A percentile compares a stretch with the other conserved stretches of the same genome.
phyloP scores from a whole-genome alignment of 2,888 invertebrate species.

The Nemoura dubitans region DNA sequence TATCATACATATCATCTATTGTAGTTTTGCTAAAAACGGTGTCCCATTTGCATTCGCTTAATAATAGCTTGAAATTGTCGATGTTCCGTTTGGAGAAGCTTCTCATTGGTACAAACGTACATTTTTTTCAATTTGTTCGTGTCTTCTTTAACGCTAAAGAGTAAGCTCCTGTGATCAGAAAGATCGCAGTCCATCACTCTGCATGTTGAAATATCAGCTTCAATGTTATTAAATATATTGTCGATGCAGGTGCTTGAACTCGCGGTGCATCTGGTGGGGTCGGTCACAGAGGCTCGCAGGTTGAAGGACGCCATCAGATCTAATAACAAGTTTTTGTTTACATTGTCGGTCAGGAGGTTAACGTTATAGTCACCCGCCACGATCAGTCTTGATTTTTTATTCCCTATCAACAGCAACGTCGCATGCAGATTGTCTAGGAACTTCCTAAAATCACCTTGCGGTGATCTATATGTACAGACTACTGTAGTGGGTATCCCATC shows the following conservation, averaged over 20 bases:
- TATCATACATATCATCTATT: not conserved
- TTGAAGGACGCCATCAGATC: no score
- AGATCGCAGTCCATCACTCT: not conserved
- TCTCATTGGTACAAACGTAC: not conserved
- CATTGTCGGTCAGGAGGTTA: no score
- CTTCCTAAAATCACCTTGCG: not conserved
- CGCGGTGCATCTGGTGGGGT: not conserved
- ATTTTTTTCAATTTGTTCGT: not conserved
- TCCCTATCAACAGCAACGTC: not conserved
- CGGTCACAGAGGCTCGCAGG: not conserved
- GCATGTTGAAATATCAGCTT: not conserved
- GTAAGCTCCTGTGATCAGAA: not conserved
- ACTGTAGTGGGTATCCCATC: not conserved
- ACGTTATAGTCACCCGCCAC: no score
- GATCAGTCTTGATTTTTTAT: not conserved
- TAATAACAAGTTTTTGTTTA: no score
- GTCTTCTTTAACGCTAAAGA: not conserved
- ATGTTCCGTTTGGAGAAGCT: not conserved
- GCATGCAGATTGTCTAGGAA: not conserved
- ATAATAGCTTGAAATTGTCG: not conserved
- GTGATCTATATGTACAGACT: not conserved
- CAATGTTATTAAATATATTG: slow-evolving; percentile 1
- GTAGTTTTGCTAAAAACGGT: not conserved
- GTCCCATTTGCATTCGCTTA: not conserved
- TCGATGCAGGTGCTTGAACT: not conserved